Evolutionary conservation across 1,140 invertebrate genomes (phyloP).

Genomic region (Leguminivora glycinivorella): DNA sequence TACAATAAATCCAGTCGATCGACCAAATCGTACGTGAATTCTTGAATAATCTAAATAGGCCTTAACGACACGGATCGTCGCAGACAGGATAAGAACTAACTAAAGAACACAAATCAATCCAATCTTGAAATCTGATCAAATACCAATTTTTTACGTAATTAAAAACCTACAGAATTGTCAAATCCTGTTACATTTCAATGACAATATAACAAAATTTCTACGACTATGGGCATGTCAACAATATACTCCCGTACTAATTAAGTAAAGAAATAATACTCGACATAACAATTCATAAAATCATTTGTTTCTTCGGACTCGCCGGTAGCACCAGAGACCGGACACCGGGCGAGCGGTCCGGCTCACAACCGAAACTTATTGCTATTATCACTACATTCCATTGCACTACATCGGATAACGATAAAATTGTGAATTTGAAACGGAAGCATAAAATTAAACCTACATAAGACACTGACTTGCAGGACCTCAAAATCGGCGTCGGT

Average conservation of each 20-base stretch:
- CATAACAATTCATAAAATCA: slow-evolving; percentile 69
- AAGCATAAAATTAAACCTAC: slow-evolving; percentile 52
- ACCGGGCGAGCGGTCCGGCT: slow-evolving; percentile 45
- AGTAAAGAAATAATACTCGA: slow-evolving; percentile 67
- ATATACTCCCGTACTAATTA: slow-evolving; percentile 59
- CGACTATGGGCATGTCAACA: slow-evolving; percentile 58
- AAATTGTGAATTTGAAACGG: slow-evolving; percentile 47
- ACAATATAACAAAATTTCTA: slow-evolving; percentile 69
- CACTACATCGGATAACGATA: slow-evolving; percentile 64
- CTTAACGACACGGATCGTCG: not conserved
- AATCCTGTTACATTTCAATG: slow-evolving; percentile 68
- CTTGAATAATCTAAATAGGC: too few relatives aligned
- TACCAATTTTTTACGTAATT: not conserved
- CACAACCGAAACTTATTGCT: slow-evolving; percentile 77
- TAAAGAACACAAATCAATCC: not conserved
- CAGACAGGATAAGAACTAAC: not conserved
- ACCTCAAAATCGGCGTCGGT: not conserved
- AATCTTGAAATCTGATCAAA: not conserved
- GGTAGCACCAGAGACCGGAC: slow-evolving; percentile 63
- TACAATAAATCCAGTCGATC: too few relatives aligned
- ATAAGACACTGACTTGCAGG: not conserved
- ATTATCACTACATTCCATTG: slow-evolving; percentile 73
- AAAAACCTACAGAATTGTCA: slow-evolving; percentile 19
- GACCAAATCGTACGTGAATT: too few relatives aligned
- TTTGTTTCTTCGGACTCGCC: slow-evolving; percentile 49